Percentiles rank a stretch among this genome's conserved stretches.
Conservation (phyloP, 1,140 invertebrate genomes). For the Eueides isabella region DNA sequence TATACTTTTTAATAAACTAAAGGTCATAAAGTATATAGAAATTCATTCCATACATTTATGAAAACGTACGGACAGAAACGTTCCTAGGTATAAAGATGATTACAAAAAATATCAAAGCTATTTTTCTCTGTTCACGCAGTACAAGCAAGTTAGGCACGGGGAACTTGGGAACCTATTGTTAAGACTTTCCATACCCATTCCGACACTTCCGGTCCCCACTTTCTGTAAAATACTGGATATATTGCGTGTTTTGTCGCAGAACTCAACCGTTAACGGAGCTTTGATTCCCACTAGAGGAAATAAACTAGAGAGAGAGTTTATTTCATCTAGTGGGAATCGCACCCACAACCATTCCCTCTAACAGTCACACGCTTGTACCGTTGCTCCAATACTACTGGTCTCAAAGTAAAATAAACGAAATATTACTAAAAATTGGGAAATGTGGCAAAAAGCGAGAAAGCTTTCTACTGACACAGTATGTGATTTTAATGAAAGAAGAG, state of each 20-base stretch:
- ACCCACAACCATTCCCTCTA: not conserved
- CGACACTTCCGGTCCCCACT: too few relatives aligned
- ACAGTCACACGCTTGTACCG: too few relatives aligned
- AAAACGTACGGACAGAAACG: too few relatives aligned
- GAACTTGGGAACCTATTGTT: not conserved
- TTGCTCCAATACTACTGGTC: too few relatives aligned
- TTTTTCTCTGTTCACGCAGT: too few relatives aligned
- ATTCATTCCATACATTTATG: too few relatives aligned
- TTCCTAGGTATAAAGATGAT: too few relatives aligned
- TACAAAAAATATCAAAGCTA: too few relatives aligned
- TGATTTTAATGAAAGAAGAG: not conserved
- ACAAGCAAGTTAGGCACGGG: not conserved
- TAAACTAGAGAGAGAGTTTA: not conserved
- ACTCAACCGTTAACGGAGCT: not conserved
- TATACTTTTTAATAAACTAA: too few relatives aligned
- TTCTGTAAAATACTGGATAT: too few relatives aligned
- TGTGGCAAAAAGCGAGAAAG: not conserved
- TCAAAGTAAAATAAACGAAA: not conserved
- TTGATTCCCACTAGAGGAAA: too few relatives aligned
- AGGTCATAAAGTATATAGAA: too few relatives aligned
- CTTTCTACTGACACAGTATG: not conserved
- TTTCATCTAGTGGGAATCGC: not conserved
- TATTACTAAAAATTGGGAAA: not conserved
- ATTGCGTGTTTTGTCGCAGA: not conserved
- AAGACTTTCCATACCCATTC: not conserved